Conservation (phyloP, 2,113 vertebrate genomes). For the Miniopterus natalensis region DNA sequence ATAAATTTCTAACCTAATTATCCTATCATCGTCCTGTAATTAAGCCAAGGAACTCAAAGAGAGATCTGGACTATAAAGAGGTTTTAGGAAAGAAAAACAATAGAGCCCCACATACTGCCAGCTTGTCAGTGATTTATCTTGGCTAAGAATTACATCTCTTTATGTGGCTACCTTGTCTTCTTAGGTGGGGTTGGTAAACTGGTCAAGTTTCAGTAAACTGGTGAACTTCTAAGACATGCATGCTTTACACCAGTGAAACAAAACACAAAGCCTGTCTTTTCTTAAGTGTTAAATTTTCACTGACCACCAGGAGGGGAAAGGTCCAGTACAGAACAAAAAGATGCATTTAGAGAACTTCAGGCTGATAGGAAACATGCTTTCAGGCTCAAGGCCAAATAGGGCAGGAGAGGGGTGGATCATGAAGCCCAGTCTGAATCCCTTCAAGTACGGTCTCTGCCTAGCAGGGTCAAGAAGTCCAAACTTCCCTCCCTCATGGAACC, state of each 20-base stretch:
- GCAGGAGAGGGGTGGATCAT: neutral
- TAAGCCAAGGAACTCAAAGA: neutral
- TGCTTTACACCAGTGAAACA: conserved; percentile 23
- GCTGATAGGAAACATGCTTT: neutral
- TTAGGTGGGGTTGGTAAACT: neutral
- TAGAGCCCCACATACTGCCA: neutral
- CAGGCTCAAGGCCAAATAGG: neutral
- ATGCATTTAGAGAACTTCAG: neutral
- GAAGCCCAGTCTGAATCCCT: neutral
- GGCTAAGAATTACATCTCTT: neutral
- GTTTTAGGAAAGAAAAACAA: neutral
- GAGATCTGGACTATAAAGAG: conserved; percentile 8
- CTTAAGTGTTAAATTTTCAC: neutral
- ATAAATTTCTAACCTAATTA: conserved; percentile 16
- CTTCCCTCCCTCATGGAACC: neutral
- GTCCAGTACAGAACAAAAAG: neutral
- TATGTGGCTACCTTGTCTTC: neutral
- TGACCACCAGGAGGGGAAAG: neutral
- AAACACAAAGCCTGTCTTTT: conserved; percentile 17
- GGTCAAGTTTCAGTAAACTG: neutral
- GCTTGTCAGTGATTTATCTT: neutral
- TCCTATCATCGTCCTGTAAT: neutral
- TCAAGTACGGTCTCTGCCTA: neutral
- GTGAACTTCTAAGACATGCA: neutral
- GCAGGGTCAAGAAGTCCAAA: neutral